A percentile compares a stretch with the other conserved stretches of the same genome.
phyloP scores from a whole-genome alignment of 2,113 vertebrate genomes.

The Hylia prasina region DNA sequence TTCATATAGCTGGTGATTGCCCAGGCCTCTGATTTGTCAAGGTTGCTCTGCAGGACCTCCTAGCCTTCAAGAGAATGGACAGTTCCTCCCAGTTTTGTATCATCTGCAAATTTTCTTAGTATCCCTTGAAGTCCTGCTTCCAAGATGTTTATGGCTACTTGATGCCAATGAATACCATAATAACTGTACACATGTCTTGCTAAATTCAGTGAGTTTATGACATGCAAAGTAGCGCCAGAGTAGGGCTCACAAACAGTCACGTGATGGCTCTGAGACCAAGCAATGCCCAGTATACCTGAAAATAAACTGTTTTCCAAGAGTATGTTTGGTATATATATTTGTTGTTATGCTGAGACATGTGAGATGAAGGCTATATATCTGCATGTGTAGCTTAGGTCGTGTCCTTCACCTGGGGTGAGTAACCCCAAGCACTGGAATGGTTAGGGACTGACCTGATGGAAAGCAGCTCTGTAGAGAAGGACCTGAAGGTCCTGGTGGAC shows the following conservation, averaged over 20 bases:
- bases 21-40: background rate
- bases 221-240: background rate
- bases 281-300: background rate
- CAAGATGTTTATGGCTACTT: background rate
- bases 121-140: background rate
- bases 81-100: background rate
- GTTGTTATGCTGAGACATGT: rapidly evolving
- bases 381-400: rapidly evolving
- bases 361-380: rapidly evolving
- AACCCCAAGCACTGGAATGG: background rate
- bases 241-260: background rate
- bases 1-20: background rate
- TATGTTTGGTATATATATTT: too few species aligned
- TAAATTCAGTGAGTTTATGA: background rate
- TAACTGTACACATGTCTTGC: rapidly evolving
- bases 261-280: background rate
- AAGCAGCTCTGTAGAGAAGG: background rate
- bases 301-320: rapidly evolving
- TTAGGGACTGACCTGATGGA: background rate
- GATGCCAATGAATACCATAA: background rate
- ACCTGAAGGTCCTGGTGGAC: background rate
- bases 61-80: background rate
- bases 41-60: background rate
- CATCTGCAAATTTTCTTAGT: background rate
- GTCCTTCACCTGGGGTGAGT: background rate